Percentiles rank a stretch among this genome's conserved stretches.
phyloP scores from a whole-genome alignment of 2,113 vertebrate species.

The Oncorhynchus masou region DNA sequence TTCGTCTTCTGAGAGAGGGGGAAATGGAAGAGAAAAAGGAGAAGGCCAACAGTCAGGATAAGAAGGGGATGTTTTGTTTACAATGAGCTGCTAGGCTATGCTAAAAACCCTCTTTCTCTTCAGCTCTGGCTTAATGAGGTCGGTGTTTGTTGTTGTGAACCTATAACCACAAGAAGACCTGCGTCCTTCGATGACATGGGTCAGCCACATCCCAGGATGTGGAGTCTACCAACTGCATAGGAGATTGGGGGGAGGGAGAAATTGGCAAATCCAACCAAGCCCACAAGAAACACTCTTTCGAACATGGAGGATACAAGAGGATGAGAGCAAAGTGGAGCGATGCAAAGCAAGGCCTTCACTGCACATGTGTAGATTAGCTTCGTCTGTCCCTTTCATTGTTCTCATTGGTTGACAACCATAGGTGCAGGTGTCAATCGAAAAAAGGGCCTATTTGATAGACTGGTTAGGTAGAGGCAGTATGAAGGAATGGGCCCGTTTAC shows the following conservation, averaged over 20 bases:
- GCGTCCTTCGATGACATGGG: background rate
- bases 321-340: no score
- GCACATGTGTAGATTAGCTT: background rate
- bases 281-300: background rate
- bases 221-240: background rate
- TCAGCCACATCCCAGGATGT: no score
- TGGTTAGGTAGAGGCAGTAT: background rate
- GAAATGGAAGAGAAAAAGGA: background rate
- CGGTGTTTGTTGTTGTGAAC: conserved; percentile 22
- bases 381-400: background rate
- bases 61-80: conserved; percentile 63
- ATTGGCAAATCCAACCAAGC: background rate
- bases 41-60: conserved; percentile 31
- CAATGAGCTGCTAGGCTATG: conserved; percentile 22
- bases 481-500: no score
- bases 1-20: background rate
- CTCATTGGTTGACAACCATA: background rate
- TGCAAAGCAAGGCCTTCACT: no score
- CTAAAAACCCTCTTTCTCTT: conserved; percentile 31
- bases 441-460: conserved; percentile 2
- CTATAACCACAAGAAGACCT: background rate
- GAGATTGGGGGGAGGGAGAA: background rate
- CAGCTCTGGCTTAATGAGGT: conserved; percentile 45
- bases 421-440: background rate
- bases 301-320: no score